A percentile compares a stretch with the other conserved stretches of the same genome.
These are phyloP conservation scores for Meandrusa payeni DNA, from an alignment of 2,888 invertebrate species.

Conservation along the genomic window DNA sequence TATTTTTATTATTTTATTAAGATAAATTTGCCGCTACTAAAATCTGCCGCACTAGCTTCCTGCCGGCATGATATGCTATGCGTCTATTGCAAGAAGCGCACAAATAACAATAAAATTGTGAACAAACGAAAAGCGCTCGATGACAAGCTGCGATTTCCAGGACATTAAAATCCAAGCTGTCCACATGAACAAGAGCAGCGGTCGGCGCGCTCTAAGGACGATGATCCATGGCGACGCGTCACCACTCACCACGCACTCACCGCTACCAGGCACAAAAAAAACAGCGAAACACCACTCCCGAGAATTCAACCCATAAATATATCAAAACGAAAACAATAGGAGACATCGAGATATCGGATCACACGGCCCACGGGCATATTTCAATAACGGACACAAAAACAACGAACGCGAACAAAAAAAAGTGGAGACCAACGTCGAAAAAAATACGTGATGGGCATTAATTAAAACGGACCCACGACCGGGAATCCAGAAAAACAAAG, in stretches of 20 bases:
- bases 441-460: conserved; percentile 81
- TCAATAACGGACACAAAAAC: conserved; percentile 68
- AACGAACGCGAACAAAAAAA: conserved; percentile 36
- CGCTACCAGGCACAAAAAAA: conserved; percentile 47
- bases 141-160: no score
- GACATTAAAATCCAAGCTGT: conserved; percentile 41
- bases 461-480: conserved; percentile 80
- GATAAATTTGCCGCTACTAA: no score
- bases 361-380: conserved; percentile 73
- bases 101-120: no score
- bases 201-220: conserved; percentile 51
- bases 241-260: conserved; percentile 55
- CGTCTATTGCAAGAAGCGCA: no score
- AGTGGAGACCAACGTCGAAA: conserved; percentile 66
- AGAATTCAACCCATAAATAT: conserved; percentile 73
- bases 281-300: conserved; percentile 54
- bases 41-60: no score
- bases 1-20: no score
- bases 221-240: conserved; percentile 57
- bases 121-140: no score
- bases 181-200: conserved; percentile 64
- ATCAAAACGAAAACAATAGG: conserved; percentile 80
- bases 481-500: conserved; percentile 78
- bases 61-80: no score
- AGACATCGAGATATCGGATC: conserved; percentile 75